phyloP scores from a whole-genome alignment of 1,140 invertebrate genomes.

The Eurosta solidaginis region DNA sequence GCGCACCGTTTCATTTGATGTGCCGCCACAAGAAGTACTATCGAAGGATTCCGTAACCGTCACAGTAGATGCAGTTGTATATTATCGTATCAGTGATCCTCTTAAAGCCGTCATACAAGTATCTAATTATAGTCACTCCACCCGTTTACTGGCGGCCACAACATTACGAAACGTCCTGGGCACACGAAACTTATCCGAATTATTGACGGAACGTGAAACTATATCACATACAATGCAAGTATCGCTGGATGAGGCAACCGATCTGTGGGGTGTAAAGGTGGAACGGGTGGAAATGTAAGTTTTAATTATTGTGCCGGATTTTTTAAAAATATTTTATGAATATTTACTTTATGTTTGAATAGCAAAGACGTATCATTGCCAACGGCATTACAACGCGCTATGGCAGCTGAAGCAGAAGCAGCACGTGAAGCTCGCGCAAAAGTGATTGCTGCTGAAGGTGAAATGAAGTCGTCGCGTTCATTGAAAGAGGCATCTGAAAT shows the following conservation, averaged over 20 bases:
- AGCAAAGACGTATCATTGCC: slow-evolving; percentile 90
- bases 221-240: slow-evolving; percentile 68
- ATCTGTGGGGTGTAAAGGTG: slow-evolving; percentile 96
- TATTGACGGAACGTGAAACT: slow-evolving; percentile 78
- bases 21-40: slow-evolving; percentile 73
- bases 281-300: slow-evolving; percentile 93
- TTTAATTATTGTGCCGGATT: background rate
- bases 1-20: slow-evolving; percentile 69
- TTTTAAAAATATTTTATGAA: background rate
- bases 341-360: slow-evolving; percentile 24
- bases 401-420: slow-evolving; percentile 88
- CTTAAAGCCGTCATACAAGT: slow-evolving; percentile 81
- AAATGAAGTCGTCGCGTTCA: slow-evolving; percentile 85
- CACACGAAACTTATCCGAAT: slow-evolving; percentile 80
- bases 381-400: slow-evolving; percentile 80
- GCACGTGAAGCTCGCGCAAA: slow-evolving; percentile 74
- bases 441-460: slow-evolving; percentile 79
- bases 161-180: slow-evolving; percentile 90
- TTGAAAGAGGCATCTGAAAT: slow-evolving; percentile 90
- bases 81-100: slow-evolving; percentile 81
- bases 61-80: slow-evolving; percentile 90
- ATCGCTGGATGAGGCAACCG: slow-evolving; percentile 76
- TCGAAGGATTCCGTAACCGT: slow-evolving; percentile 93
- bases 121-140: slow-evolving; percentile 80
- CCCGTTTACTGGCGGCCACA: slow-evolving; percentile 82